Base-by-base conservation (phyloP, 2,797 vertebrate species). In the Takifugu ocellatus region DNA sequence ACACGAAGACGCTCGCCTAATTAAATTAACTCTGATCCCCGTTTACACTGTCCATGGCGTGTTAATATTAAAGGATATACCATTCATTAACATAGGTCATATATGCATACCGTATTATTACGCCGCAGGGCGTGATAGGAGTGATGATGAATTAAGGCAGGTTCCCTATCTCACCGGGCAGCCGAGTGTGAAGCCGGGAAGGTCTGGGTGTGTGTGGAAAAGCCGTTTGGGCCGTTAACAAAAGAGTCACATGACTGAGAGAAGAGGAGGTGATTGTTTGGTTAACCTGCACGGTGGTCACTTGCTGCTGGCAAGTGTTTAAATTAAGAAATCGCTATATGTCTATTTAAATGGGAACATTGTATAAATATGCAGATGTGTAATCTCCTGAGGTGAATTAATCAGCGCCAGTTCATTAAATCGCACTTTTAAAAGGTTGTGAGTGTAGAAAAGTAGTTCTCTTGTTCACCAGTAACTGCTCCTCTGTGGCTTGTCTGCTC, bases 11-110 rank as follows among this genome's bases (percentile, higher is more conserved):
- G 71, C 76, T 76, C 82, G 79, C 75, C 82, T 84, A 87, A 89
- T 90, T 88, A 74, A 87, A 87, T 89, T 84, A 85, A 77, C 77
- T 81, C 67, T 56, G 70, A 84, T 80, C 75, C 46, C 59, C 65
- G 55, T 78, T 86, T 87, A 81, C 81, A 77, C 82, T 84, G 70
- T 81, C 76, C 62, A 80, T 63, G 74, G 77, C 77, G 59, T 77
- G 84, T 84, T 84, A 79, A 85, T 85, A 82, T 85, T 85, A 84
- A 74, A 81, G 72, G 74, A 79, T 84, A 76, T 84, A 83, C 85
- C 63, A 80, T 86, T 87, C 88, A 89, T 88, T 84, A 89, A 76
- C 72, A 81, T 59, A 86, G 82, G 76, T 86, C 77, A 75, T 79
- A 83, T 74, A 83, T 74, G 75, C 77, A 77, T 75, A 77, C 53